Evolutionary conservation across 1,140 invertebrate genomes (phyloP), one percentile per base, ranked within the genome.

Genomic region (Euborellia annulipes): DNA sequence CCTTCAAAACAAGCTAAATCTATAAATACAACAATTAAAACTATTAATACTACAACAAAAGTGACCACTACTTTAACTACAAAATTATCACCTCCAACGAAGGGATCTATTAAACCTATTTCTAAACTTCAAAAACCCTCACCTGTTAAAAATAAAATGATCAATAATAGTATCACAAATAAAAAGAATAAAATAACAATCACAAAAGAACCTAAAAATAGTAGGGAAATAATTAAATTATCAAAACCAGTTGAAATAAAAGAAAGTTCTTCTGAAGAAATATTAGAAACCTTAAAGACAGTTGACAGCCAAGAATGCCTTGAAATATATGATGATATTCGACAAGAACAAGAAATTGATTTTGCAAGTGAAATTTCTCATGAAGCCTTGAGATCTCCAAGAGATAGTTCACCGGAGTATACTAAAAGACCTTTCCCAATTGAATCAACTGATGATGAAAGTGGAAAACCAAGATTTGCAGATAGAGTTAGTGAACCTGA

Each of bases 401-500:
- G 23, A 27, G 23, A 27, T 27, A 27, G 23, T 27, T 27, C 23
- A 27, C 23, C 23, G 11, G 23, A 27, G 11, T 27, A 6, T 27
- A 27, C 23, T 11, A 27, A 11, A 27, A 73, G 73, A 54, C 73
- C 75, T 1, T 27, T 27, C 23, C 23, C 23, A 1, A 61, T 76
- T 37, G 64, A 66, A 20, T 66, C 67, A 20, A 55, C 58, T 14
- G 62, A 67, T 45, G 65, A 74, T 40, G 72, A 76, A 49, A 59
- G 62, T n/a, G 72, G 70, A 23, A 70, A 66, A 42, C 75, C 75
- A 9, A 66, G 78, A 48, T 79, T 76, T 57, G 78, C 79, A 3
- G 78, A 82, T 59, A 67, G 72, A 50, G 70, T 81, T 2, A 72
- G 66, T 55, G 78, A 81, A 66, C 78, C 79, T 11, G 78, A 82